Evolutionary conservation across 2,888 invertebrate genomes (phyloP).

Genomic region (Pseudanteris insignis): DNA sequence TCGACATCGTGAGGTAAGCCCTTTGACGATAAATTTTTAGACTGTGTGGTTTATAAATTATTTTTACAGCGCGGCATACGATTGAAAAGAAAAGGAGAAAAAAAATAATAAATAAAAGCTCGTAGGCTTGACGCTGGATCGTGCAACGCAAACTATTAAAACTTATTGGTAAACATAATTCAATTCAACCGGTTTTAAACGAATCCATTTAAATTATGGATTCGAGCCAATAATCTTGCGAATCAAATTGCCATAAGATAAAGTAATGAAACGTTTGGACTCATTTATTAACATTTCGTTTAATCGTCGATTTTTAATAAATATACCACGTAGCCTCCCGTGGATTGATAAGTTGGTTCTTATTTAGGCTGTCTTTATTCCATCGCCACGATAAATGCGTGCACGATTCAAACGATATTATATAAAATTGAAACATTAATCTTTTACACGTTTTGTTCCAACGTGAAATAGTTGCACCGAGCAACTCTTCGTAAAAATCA

Average conservation of each 20-base stretch:
- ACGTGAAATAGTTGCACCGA: too few relatives aligned
- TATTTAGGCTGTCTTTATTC: not conserved
- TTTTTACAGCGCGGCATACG: too few relatives aligned
- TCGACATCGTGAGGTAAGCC: too few relatives aligned
- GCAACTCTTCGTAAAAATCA: too few relatives aligned
- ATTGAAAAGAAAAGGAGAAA: too few relatives aligned
- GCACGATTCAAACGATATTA: not conserved
- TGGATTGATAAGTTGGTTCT: slow-evolving; percentile 2
- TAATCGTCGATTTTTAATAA: slow-evolving; percentile 1
- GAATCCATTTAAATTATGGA: slow-evolving; percentile 23
- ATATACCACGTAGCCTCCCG: not conserved
- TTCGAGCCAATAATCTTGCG: slow-evolving; percentile 19
- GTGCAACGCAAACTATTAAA: slow-evolving; percentile 18
- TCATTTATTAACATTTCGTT: slow-evolving; percentile 15
- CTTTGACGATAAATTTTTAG: too few relatives aligned
- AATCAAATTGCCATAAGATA: slow-evolving; percentile 21
- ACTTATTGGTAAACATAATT: slow-evolving; percentile 26
- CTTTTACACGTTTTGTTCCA: too few relatives aligned
- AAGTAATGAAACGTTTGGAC: slow-evolving; percentile 13
- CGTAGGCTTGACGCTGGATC: slow-evolving; percentile 13
- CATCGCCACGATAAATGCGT: not conserved
- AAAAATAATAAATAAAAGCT: not conserved
- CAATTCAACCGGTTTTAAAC: slow-evolving; percentile 27
- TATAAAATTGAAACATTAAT: not conserved
- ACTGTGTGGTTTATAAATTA: too few relatives aligned